Evolutionary conservation across 2,113 vertebrate species (phyloP).

Genomic region (Isurus oxyrinchus): DNA sequence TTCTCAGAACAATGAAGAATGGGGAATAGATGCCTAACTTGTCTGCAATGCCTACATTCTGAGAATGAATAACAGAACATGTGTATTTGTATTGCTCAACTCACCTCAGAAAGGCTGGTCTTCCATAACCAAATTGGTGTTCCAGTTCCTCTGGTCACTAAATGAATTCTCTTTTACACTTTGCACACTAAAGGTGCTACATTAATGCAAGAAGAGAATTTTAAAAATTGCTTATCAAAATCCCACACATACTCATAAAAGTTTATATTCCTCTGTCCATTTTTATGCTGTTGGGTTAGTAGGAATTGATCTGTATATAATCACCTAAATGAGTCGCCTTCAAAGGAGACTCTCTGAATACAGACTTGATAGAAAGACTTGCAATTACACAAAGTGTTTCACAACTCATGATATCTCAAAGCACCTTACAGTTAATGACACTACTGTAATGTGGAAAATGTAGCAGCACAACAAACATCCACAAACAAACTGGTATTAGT

Average conservation of each 20-base stretch:
- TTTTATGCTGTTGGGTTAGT: not conserved
- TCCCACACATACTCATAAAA: not conserved
- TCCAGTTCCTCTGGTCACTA: not conserved
- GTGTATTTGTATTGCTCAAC: not conserved
- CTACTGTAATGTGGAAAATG: not conserved
- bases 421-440: not conserved
- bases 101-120: not conserved
- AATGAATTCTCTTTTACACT: not conserved
- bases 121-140: not conserved
- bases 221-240: not conserved
- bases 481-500: not conserved
- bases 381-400: not conserved
- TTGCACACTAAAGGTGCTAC: not conserved
- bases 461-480: not conserved
- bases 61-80: not conserved
- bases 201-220: not conserved
- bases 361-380: not conserved
- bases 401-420: not conserved
- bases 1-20: not conserved
- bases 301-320: not conserved
- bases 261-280: not conserved
- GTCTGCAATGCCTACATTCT: not conserved
- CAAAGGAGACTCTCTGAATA: not conserved
- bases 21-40: not conserved
- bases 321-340: not conserved